phyloP scores from a whole-genome alignment of 2,113 vertebrate species.

The Melanotaenia duboulayi region DNA sequence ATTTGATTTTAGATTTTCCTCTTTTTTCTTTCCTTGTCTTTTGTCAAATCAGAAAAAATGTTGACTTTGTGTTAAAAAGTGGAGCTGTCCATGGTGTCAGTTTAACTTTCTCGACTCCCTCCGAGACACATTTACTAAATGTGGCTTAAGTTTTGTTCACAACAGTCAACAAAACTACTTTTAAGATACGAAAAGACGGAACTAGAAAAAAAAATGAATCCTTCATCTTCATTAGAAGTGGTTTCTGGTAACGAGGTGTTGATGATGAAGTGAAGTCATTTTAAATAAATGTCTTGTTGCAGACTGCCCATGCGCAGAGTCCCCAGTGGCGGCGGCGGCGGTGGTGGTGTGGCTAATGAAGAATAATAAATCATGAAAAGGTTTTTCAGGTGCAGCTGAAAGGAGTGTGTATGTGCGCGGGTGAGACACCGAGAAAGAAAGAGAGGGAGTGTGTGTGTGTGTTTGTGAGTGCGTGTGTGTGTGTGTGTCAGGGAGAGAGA shows the following conservation, averaged over 20 bases:
- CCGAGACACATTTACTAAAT: not conserved
- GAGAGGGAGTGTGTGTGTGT: conserved; percentile 14
- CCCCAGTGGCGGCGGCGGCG: conserved; percentile 77
- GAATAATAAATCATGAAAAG: conserved; percentile 87
- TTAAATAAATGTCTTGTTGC: conserved; percentile 80
- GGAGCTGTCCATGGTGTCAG: conserved; percentile 77
- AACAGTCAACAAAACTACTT: not conserved
- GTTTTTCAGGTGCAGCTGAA: conserved; percentile 80
- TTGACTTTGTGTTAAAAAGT: conserved; percentile 35
- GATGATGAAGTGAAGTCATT: conserved; percentile 69
- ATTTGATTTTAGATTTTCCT: no score
- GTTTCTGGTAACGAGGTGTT: conserved; percentile 57
- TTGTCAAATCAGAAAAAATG: not conserved
- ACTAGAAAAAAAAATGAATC: conserved; percentile 10
- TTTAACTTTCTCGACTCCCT: conserved; percentile 3
- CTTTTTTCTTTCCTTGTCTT: not conserved
- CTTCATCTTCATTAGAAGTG: conserved; percentile 32
- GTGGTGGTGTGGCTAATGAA: conserved; percentile 83
- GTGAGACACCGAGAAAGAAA: not conserved
- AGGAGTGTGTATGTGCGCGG: conserved; percentile 56
- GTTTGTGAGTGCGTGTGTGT: conserved; percentile 17
- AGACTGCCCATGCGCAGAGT: conserved; percentile 84
- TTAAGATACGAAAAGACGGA: conserved; percentile 16
- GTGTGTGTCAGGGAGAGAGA: conserved; percentile 51
- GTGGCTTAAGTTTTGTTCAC: not conserved